Evolutionary conservation across 2,888 invertebrate species (phyloP), one percentile per base, ranked within the genome.

Genomic region (Margaritifera margaritifera): DNA sequence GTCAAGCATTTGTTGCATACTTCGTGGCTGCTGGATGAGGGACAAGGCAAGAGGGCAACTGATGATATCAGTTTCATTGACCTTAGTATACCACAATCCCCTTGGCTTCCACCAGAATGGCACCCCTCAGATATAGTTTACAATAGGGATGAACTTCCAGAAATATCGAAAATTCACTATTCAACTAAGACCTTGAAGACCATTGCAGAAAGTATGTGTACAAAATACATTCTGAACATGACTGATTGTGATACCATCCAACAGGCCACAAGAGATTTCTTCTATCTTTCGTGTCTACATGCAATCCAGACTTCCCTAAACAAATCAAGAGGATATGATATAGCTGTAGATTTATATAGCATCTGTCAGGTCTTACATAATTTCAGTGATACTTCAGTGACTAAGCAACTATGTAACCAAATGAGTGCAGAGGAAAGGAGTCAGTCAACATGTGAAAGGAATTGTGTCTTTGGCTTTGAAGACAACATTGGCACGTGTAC

Each of bases 21-120:
- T 19, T 71, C 71, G 6, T 79, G 81, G 71, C 68, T 67, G 22
- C 83, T 84, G 73, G 77, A 84, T 69, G 84, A 84, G 69, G 84
- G 84, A 8, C 62, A 74, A 62, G 82, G 82, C 1, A 52, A 56
- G 6, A 56, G 15, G n/a, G 68, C 80, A 15, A 42, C 42, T 11
- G 80, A 82, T 64, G 63, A 64, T 54, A 66, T 71, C 22, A 63
- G 52, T 11, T 56, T 51, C 51, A 62, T 19, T 55, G 2, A 42
- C 42, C 42, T 42, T 42, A 15, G 3, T 42, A 42, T 42, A 42
- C 42, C 42, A 42, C 42, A 42, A 42, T 11, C 42, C 11, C 42
- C 42, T 15, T 42, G 42, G 42, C 42, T 42, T 42, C 11, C 42
- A 42, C 42, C 42, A 42, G 42, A 42, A 42, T 42, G 42, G 42